Evolutionary conservation across 2,888 invertebrate species (phyloP).

Genomic region (Chorisops tibialis): DNA sequence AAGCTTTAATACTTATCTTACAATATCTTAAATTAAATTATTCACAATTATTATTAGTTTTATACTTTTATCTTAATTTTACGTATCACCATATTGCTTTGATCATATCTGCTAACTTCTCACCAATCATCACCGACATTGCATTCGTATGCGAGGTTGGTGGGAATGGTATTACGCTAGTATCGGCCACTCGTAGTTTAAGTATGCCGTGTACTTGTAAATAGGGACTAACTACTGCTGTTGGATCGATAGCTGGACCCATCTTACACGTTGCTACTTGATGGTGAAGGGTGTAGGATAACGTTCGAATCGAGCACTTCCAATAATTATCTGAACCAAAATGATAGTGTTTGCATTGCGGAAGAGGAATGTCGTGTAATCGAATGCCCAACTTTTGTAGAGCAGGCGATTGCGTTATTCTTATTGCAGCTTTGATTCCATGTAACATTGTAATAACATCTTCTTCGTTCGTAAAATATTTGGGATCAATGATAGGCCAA

Average conservation of each 20-base stretch:
- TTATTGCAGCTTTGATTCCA: conserved; percentile 61
- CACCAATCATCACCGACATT: conserved; percentile 64
- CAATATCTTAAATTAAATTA: too few species aligned
- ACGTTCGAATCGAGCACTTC: conserved; percentile 61
- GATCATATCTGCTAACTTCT: conserved; percentile 64
- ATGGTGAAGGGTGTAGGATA: conserved; percentile 60
- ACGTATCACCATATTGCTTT: conserved; percentile 53
- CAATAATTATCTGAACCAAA: conserved; percentile 64
- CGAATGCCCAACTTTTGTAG: conserved; percentile 58
- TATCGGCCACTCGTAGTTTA: conserved; percentile 61
- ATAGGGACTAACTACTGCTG: conserved; percentile 61
- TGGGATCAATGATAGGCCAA: conserved; percentile 74
- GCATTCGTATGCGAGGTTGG: conserved; percentile 64
- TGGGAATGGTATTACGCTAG: conserved; percentile 62
- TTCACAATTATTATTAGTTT: too few species aligned
- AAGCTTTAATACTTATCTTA: too few species aligned
- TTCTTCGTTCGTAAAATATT: conserved; percentile 68
- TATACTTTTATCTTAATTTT: too few species aligned
- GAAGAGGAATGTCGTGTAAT: conserved; percentile 54
- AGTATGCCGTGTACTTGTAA: conserved; percentile 59
- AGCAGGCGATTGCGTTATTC: conserved; percentile 57
- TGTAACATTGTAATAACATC: conserved; percentile 61
- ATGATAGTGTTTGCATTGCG: conserved; percentile 52
- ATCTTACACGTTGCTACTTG: conserved; percentile 65
- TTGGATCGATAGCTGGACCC: conserved; percentile 60